Base-by-base conservation (phyloP, 1,140 invertebrate genomes). In the Radopholus similis region DNA sequence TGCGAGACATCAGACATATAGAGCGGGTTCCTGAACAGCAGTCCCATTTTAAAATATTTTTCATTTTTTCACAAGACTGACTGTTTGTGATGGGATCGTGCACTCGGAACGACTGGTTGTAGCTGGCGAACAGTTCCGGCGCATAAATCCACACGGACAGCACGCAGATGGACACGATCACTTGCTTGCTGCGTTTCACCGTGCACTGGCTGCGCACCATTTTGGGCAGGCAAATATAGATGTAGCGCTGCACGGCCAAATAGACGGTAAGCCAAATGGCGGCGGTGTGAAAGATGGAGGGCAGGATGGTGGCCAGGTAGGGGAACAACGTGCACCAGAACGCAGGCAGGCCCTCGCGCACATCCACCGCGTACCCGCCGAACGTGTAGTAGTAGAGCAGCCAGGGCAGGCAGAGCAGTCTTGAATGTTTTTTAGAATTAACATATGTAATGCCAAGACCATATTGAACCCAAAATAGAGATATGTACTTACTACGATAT, bases 391-490 rank as follows among this genome's bases (percentile, higher is more conserved):
- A 80, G 59, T 82, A 80, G n/a, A 82, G 57, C n/a, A 80, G 73
- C 78, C 78, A 80, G 13, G 78, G 78, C 15, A 82, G 32, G 32
- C 78, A 76, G 11, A 73, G 70, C 21, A 80, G 56, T 11, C 94
- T 88, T 0, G 92, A 89, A 34, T 51, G 23, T 28, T 51, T 42
- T 42, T 42, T 42, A 13, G 1, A 42, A 42, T 42, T 8, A 51
- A 51, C 18, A n/a, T n/a, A n/a, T n/a, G n/a, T n/a, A n/a, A n/a
- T n/a, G n/a, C n/a, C n/a, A n/a, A n/a, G n/a, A n/a, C 18, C 44
- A n/a, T 4, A 49, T 21, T 13, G 26, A 49, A 21, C 9, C 2
- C 6, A 49, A 49, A 49, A 49, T 49, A 21, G 13, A 60, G 42
- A 42, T 28, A 37, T 60, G 15, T 37, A 60, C 37, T 21, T 18